Percentiles rank a stretch among this genome's conserved stretches.
Conservation (phyloP, 2,113 vertebrate genomes). For the Ophthalmolycus amberensis region DNA sequence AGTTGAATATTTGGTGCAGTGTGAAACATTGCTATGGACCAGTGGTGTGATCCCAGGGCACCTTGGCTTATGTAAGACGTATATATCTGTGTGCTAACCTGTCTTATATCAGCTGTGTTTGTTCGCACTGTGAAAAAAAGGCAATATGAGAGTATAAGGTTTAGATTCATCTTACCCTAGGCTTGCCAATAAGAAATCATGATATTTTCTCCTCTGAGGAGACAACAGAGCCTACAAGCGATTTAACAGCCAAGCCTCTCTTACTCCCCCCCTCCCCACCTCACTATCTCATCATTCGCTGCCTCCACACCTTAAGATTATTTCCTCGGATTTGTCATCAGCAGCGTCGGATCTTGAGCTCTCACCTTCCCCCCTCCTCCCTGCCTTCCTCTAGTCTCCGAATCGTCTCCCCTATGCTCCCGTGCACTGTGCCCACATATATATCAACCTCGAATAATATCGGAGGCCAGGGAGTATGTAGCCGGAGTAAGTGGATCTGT, state of each 20-base stretch:
- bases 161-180: slow-evolving; percentile 30
- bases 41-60: slow-evolving; percentile 2
- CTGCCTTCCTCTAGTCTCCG: slow-evolving; percentile 1
- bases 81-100: slow-evolving; percentile 32
- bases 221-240: slow-evolving; percentile 41
- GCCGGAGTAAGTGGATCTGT: slow-evolving; percentile 76
- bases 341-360: slow-evolving; percentile 29
- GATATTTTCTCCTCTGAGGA: slow-evolving; percentile 55
- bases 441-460: slow-evolving; percentile 69
- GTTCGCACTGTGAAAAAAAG: slow-evolving; percentile 29
- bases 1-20: slow-evolving; percentile 27
- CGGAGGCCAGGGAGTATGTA: slow-evolving; percentile 55
- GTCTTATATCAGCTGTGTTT: slow-evolving; percentile 30
- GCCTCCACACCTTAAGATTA: slow-evolving; percentile 62
- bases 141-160: slow-evolving; percentile 32
- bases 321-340: slow-evolving; percentile 50
- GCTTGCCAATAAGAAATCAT: slow-evolving; percentile 31
- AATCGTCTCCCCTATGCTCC: slow-evolving; percentile 5
- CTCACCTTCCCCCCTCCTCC: slow-evolving; percentile 16
- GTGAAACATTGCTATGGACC: slow-evolving; percentile 19
- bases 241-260: slow-evolving; percentile 40
- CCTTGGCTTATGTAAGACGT: slow-evolving; percentile 36
- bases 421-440: slow-evolving; percentile 19
- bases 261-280: not conserved
- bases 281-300: slow-evolving; percentile 49